Evolutionary conservation across 2,888 invertebrate genomes (phyloP).

Genomic region (Apodemia zela): DNA sequence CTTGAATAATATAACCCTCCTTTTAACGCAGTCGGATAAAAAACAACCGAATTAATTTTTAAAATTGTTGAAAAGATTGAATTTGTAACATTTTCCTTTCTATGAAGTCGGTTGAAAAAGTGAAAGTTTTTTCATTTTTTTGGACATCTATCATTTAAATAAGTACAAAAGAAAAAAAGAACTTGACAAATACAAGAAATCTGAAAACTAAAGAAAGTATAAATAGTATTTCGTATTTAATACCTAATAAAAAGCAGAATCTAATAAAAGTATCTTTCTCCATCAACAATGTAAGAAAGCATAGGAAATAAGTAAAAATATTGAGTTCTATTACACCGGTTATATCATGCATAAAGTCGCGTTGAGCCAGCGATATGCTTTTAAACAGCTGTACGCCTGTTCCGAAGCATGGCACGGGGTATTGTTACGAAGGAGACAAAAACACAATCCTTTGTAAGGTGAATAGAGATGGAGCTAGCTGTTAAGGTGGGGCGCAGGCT

Average conservation of each 20-base stretch:
- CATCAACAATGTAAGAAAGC: slow-evolving; percentile 35
- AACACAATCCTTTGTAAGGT: slow-evolving; percentile 37
- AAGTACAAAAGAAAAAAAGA: too few species aligned
- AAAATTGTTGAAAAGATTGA: too few species aligned
- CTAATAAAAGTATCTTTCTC: slow-evolving; percentile 25
- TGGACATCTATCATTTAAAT: too few species aligned
- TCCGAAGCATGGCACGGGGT: slow-evolving; percentile 51
- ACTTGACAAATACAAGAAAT: too few species aligned
- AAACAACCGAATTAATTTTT: too few species aligned
- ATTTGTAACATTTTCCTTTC: too few species aligned
- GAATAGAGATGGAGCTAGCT: slow-evolving; percentile 42
- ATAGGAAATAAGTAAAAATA: slow-evolving; percentile 36
- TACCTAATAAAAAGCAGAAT: slow-evolving; percentile 5
- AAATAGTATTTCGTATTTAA: slow-evolving; percentile 5
- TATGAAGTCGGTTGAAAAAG: too few species aligned
- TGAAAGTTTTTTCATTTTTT: too few species aligned
- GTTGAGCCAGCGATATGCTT: slow-evolving; percentile 56
- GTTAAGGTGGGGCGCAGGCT: slow-evolving; percentile 67
- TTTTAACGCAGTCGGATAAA: too few species aligned
- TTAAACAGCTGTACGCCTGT: slow-evolving; percentile 67
- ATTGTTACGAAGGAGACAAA: slow-evolving; percentile 51
- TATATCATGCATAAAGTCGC: slow-evolving; percentile 57
- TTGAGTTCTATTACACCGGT: slow-evolving; percentile 48
- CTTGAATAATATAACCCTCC: too few species aligned
- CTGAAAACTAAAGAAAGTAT: background rate